Evolutionary conservation across 2,113 vertebrate genomes (phyloP), one percentile per base, ranked within the genome.

Genomic region (Amazona guildingii): DNA sequence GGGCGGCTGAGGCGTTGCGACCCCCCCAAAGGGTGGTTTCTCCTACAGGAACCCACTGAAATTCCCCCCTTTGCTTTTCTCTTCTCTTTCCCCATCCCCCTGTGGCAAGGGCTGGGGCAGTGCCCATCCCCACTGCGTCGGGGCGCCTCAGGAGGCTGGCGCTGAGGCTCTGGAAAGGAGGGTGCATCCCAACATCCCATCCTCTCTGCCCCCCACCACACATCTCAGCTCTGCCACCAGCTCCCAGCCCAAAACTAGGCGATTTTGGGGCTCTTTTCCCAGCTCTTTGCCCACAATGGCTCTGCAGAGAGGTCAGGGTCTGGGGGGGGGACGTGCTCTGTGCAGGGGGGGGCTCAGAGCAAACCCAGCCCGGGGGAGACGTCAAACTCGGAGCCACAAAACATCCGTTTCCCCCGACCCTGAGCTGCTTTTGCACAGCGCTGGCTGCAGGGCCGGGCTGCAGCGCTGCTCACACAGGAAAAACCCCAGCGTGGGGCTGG

Each of bases 231-330:
- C 54, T 51, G 23, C 27, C 1, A 0, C 7, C 19, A 0, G 0
- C 54, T 70, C 51, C 80, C 77, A 51, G 11, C 23, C 25, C 2
- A 3, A 80, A 86, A 11, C 4, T 6, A 1, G 59, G 54, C 0
- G 1, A 9, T 33, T 77, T 52, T 0, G 11, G 52, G 67, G 9
- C 2, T 75, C 9, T 39, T 44, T 10, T 19, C 23, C 13, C 29
- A 6, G 1, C 10, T 63, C 23, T 8, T 23, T 18, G 39, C 39
- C 10, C 11, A 0, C 2, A 0, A 0, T 0, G 1, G 41, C 57
- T 86, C 57, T 13, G 13, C n/a, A 9, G 43, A 49, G 52, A n/a
- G 68, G 9, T 28, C 9, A 37, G 41, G 31, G 51, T 4, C 20
- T 2, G 7, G 17, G 14, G n/a, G 16, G 21, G 8, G 1, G 4